Percentiles rank a stretch among this genome's conserved stretches.
Evolutionary conservation across 2,113 vertebrate genomes (phyloP).

Genomic region (Trematomus loennbergii): DNA sequence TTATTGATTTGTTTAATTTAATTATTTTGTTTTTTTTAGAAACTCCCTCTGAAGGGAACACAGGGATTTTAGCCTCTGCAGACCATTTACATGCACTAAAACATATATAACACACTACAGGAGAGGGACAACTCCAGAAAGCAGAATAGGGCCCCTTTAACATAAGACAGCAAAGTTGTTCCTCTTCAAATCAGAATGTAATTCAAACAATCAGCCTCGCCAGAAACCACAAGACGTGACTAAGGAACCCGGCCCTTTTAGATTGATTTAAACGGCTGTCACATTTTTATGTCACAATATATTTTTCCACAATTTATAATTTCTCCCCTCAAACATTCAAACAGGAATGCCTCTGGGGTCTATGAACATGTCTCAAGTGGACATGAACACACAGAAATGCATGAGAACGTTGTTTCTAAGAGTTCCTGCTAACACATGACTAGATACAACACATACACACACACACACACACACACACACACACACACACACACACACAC

Average conservation of each 20-base stretch:
- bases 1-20: background rate
- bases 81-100: no score
- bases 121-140: no score
- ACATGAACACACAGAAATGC: constrained; percentile 5
- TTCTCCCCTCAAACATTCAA: background rate
- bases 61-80: no score
- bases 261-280: background rate
- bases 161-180: no score
- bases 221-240: background rate
- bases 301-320: constrained; percentile 8
- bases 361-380: background rate
- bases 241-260: background rate
- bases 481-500: constrained; percentile 9
- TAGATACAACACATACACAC: background rate
- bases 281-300: background rate
- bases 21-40: no score
- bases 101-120: no score
- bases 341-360: constrained; percentile 3
- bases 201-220: background rate
- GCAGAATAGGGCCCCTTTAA: no score
- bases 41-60: background rate
- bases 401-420: constrained; percentile 3
- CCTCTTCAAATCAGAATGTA: no score
- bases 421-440: background rate
- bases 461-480: background rate